Evolutionary conservation across 2,797 vertebrate species (phyloP).

Genomic region (Odontamblyopus lacepedii): DNA sequence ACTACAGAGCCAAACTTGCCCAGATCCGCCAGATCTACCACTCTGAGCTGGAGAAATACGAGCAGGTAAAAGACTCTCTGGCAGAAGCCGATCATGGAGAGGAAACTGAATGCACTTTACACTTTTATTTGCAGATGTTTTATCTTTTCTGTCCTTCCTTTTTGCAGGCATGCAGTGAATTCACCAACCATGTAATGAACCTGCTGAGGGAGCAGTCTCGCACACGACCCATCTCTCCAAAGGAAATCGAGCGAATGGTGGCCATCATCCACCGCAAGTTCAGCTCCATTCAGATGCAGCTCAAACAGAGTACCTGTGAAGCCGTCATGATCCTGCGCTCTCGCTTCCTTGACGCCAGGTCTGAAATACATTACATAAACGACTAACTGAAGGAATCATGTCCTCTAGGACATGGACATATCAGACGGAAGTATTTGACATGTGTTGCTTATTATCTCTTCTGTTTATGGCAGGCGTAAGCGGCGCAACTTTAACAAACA

Average conservation of each 20-base stretch:
- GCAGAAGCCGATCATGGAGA: neutral
- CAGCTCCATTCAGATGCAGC: slow-evolving; percentile 95
- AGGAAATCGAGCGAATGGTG: slow-evolving; percentile 95
- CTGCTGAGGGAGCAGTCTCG: slow-evolving; percentile 93
- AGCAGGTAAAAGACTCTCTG: slow-evolving; percentile 81
- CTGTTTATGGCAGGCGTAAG: slow-evolving; percentile 84
- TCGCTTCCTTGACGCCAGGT: slow-evolving; percentile 93
- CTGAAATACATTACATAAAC: slow-evolving; percentile 35
- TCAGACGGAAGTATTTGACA: slow-evolving; percentile 17
- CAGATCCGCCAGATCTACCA: slow-evolving; percentile 92
- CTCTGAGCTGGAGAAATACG: slow-evolving; percentile 93
- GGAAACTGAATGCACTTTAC: neutral
- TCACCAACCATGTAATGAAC: slow-evolving; percentile 95
- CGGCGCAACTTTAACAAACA: slow-evolving; percentile 99
- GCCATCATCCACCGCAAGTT: slow-evolving; percentile 94
- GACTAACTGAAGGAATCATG: neutral
- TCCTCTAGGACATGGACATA: slow-evolving; percentile 2
- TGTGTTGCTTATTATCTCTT: slow-evolving; percentile 26
- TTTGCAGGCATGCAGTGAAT: slow-evolving; percentile 89
- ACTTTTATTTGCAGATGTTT: slow-evolving; percentile 30
- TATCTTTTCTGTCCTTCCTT: slow-evolving; percentile 21
- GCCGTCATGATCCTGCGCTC: slow-evolving; percentile 94
- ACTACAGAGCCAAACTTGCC: slow-evolving; percentile 92
- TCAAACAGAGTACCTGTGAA: slow-evolving; percentile 94
- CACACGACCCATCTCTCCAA: slow-evolving; percentile 89